Conservation (phyloP, 53 echinoderm and acorn worm species). For the Temnopleurus reevesii region DNA sequence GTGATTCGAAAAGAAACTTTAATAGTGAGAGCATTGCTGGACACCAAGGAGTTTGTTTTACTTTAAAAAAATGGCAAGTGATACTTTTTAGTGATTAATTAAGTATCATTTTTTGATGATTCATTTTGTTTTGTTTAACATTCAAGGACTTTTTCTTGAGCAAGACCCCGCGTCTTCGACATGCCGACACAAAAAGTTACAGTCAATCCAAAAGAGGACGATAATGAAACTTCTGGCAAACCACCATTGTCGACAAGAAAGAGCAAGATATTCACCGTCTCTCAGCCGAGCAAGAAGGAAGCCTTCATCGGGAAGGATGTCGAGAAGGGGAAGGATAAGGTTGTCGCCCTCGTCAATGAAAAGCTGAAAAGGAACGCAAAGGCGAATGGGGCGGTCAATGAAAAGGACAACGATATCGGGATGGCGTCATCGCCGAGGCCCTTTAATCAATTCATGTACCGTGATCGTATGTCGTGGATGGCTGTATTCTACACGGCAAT, state of each 20-base stretch:
- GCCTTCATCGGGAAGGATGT: background rate
- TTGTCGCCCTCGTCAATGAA: background rate
- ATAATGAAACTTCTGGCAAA: background rate
- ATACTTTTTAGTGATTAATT: too few species aligned
- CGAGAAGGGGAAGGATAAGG: background rate
- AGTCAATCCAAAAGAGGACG: background rate
- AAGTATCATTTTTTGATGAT: background rate
- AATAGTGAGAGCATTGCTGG: too few species aligned
- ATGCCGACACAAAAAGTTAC: conserved; percentile 31
- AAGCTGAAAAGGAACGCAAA: background rate
- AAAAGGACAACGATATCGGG: background rate
- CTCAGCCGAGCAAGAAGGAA: background rate
- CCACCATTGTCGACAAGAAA: conserved; percentile 18
- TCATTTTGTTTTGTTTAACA: background rate
- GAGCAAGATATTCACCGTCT: conserved; percentile 23
- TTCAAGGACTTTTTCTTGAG: background rate
- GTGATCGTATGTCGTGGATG: conserved; percentile 39
- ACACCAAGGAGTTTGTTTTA: too few species aligned
- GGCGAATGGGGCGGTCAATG: background rate
- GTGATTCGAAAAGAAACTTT: background rate
- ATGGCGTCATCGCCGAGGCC: background rate
- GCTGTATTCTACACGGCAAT: conserved; percentile 24
- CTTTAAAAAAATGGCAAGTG: too few species aligned
- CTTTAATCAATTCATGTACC: background rate
- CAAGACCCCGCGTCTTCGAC: background rate